Base-by-base conservation (phyloP, 2,888 invertebrate species). In the Drosophila aldrichi region DNA sequence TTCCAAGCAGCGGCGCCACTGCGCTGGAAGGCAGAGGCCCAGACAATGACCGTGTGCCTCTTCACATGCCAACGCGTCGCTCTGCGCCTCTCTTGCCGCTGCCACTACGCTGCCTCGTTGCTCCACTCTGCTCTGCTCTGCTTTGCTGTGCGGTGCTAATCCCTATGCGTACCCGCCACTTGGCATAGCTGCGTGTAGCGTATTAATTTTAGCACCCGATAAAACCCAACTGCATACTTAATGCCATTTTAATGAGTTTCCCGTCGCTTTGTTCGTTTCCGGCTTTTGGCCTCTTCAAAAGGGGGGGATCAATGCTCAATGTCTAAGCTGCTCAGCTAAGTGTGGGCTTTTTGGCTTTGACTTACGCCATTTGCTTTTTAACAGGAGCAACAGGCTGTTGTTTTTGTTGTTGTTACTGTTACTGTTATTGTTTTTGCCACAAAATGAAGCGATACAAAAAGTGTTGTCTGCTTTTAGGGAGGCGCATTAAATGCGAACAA, bases 171-270 rank as follows among this genome's bases (percentile, higher is more conserved):
- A 51, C 20, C 59, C 43, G 62, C n/a, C 63, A 20, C 65, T 57
- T 46, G 41, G 43, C 78, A 77, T 75, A 52, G 62, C 78, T 66
- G 70, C 48, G 78, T 65, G 69, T 67, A 66, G 52, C 76, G 69
- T 64, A 78, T 84, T 82, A 63, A 84, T 74, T 82, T 78, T 68
- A 87, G 69, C 78, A 63, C 82, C 73, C 64, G 61, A 73, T 77
- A 81, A 81, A 77, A 56, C 32, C 68, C 70, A 76, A 73, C 81
- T 88, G 85, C 82, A 85, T 79, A 72, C 73, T 85, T 84, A 84
- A 84, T 82, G 57, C 85, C 60, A 51, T 64, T 82, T 88, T 85
- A 85, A 84, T 84, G 85, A 85, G 82, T 84, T 88, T 88, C 57
- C 32, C 66, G 36, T 69, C 62, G 62, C 59, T 77, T 46, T 65